Evolutionary conservation across 2,888 invertebrate species (phyloP), one percentile per base, ranked within the genome.

Genomic region (Thereva nobilitata): DNA sequence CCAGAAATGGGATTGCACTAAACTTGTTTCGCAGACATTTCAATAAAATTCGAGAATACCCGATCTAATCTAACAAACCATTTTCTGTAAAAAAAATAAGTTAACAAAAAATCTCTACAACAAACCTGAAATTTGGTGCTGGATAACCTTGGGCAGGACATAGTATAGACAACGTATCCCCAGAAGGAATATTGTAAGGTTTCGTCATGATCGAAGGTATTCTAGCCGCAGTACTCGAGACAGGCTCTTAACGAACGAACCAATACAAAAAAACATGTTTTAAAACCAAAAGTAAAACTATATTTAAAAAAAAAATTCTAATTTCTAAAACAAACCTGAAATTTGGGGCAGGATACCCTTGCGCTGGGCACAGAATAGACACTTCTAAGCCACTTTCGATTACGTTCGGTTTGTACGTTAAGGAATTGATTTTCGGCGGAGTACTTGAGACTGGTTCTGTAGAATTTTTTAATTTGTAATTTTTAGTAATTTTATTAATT

Each of bases 71-170:
- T 23, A 2, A 23, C 23, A 23, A 23, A 23, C 2, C 23, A 23
- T 23, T 23, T 23, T 23, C 23, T 23, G 23, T 23, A 23, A 23
- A 23, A 23, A 23, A 23, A 23, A n/a, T n/a, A n/a, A n/a, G 1
- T 2, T 23, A 23, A 23, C 23, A 23, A 23, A 23, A 23, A 2
- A 2, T 23, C 2, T 23, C 2, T 23, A 23, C 2, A 61, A 35
- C 67, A 71, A 83, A 89, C 87, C 87, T 87, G 84, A 87, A 86
- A 73, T 84, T 78, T 75, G 89, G 88, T 75, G 87, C 85, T 70
- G 89, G 88, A 80, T 84, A 89, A 52, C 86, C 87, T 80, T 88
- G 88, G 38, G 88, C 87, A 70, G 87, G 88, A 80, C 89, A 89
- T 74, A 87, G 79, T 71, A 89, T 78, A 5, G 70, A 71, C 44